These are phyloP conservation scores for Idaea straminata DNA, from an alignment of 2,888 invertebrate genomes.

Conservation along the genomic window DNA sequence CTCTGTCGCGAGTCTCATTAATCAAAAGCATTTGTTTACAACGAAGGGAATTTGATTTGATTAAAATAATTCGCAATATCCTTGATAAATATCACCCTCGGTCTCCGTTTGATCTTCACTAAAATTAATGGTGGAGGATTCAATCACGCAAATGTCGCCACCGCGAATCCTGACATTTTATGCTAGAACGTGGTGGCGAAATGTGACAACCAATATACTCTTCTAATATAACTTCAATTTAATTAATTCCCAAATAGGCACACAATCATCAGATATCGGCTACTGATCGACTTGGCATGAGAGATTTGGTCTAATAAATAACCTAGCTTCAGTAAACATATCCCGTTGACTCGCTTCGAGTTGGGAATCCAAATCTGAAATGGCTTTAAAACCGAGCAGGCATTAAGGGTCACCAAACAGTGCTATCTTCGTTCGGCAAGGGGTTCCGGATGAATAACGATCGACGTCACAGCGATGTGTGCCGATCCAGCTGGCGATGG, in stretches of 20 bases:
- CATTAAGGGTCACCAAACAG: slow-evolving; percentile 59
- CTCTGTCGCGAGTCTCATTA: slow-evolving; percentile 80
- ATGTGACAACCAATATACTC: slow-evolving; percentile 18
- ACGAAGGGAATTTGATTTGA: slow-evolving; percentile 81
- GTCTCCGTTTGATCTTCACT: slow-evolving; percentile 78
- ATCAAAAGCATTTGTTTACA: slow-evolving; percentile 81
- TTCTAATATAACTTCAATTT: slow-evolving; percentile 5
- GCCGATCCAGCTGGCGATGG: slow-evolving; percentile 52
- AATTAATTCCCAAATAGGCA: not conserved
- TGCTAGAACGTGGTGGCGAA: slow-evolving; percentile 34
- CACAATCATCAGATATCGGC: not conserved
- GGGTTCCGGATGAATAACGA: slow-evolving; percentile 75
- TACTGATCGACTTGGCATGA: slow-evolving; percentile 4
- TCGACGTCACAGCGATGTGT: slow-evolving; percentile 76
- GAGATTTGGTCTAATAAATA: not conserved
- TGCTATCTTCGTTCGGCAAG: slow-evolving; percentile 59
- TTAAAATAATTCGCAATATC: slow-evolving; percentile 81
- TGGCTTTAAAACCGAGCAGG: slow-evolving; percentile 32
- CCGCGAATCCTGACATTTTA: slow-evolving; percentile 48
- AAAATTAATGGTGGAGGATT: slow-evolving; percentile 79
- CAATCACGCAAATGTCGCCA: slow-evolving; percentile 74
- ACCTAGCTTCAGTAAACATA: not conserved
- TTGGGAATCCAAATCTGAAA: slow-evolving; percentile 6
- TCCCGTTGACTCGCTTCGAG: not conserved
- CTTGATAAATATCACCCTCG: slow-evolving; percentile 81